Evolutionary conservation across 2,113 vertebrate species (phyloP).

Genomic region (Salminus brasiliensis): DNA sequence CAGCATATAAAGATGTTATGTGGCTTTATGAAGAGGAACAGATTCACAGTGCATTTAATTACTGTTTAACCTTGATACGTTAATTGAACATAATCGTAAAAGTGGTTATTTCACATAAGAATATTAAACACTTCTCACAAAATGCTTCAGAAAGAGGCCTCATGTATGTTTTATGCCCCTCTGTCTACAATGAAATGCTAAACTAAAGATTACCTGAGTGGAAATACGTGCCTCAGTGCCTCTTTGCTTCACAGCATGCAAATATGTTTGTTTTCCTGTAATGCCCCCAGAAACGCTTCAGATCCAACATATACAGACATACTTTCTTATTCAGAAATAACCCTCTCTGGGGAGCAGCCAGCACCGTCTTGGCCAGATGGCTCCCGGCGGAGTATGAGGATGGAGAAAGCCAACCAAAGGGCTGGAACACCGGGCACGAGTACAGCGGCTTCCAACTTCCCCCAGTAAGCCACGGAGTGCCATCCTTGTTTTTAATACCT

Average conservation of each 20-base stretch:
- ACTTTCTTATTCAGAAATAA: conserved; percentile 76
- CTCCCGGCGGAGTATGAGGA: conserved; percentile 93
- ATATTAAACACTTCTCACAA: background rate
- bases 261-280: background rate
- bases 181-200: background rate
- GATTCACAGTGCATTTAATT: background rate
- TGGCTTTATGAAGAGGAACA: background rate
- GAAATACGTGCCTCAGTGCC: background rate
- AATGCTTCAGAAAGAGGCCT: background rate
- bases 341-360: conserved; percentile 90
- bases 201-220: background rate
- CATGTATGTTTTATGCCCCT: background rate
- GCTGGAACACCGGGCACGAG: conserved; percentile 82
- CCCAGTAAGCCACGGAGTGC: conserved; percentile 70
- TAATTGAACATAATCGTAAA: background rate
- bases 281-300: conserved; percentile 12
- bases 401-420: conserved; percentile 84
- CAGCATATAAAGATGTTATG: too few relatives aligned
- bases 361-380: conserved; percentile 86
- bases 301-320: conserved; percentile 3
- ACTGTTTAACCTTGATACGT: background rate
- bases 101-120: background rate
- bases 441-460: conserved; percentile 87
- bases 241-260: background rate
- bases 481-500: conserved; percentile 4